These are phyloP conservation scores for Rhinogobius similis DNA, from an alignment of 2,113 vertebrate genomes.

Conservation along the genomic window DNA sequence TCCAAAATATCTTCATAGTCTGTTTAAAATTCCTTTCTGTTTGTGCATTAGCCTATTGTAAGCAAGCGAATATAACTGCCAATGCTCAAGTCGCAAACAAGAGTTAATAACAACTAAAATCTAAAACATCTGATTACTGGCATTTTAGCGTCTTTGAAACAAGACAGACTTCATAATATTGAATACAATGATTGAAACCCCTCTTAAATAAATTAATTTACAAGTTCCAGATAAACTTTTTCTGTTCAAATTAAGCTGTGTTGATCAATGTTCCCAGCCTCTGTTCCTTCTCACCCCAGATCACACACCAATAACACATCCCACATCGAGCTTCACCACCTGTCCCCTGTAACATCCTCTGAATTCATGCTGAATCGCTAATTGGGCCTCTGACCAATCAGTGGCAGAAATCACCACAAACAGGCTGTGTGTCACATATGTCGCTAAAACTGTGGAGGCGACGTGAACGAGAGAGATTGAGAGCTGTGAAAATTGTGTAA, in stretches of 20 bases:
- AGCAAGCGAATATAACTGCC: too few relatives aligned
- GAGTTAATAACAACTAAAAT: too few relatives aligned
- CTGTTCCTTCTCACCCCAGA: slow-evolving; percentile 54
- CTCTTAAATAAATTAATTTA: not conserved
- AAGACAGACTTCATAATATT: too few relatives aligned
- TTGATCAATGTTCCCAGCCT: slow-evolving; percentile 38
- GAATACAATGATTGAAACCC: too few relatives aligned
- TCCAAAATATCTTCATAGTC: too few relatives aligned
- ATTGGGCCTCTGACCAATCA: slow-evolving; percentile 20
- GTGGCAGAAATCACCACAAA: slow-evolving; percentile 21
- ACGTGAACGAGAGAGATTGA: slow-evolving; percentile 23
- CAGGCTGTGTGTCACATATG: slow-evolving; percentile 28
- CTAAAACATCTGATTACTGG: too few relatives aligned
- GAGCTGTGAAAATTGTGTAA: slow-evolving; percentile 23
- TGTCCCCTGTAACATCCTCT: not conserved
- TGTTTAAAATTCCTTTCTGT: too few relatives aligned
- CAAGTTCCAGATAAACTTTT: not conserved
- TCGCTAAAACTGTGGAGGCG: slow-evolving; percentile 27
- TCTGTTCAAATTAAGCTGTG: slow-evolving; percentile 27
- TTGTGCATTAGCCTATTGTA: too few relatives aligned
- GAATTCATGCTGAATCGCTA: slow-evolving; percentile 4
- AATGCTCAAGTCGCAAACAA: too few relatives aligned
- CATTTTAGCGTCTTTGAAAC: too few relatives aligned
- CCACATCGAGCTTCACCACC: slow-evolving; percentile 16
- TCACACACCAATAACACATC: slow-evolving; percentile 29